Evolutionary conservation across 2,888 invertebrate species (phyloP).

Genomic region (Phragmatobia fuliginosa): DNA sequence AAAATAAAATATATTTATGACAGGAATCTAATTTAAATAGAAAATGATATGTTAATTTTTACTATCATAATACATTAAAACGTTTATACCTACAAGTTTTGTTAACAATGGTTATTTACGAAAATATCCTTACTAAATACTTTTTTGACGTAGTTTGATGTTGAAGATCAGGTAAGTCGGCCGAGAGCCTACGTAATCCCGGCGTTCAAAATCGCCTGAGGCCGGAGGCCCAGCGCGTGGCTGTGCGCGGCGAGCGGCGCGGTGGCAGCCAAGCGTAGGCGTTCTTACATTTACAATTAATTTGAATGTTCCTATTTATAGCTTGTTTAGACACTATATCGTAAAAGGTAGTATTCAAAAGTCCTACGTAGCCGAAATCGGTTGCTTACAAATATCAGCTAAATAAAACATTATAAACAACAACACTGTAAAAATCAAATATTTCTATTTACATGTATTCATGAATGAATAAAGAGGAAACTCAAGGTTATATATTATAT

Average conservation of each 20-base stretch:
- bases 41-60: not conserved
- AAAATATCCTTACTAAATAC: not conserved
- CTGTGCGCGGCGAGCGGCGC: conserved; percentile 25
- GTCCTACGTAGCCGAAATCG: conserved; percentile 45
- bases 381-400: conserved; percentile 25
- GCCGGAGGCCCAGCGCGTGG: conserved; percentile 37
- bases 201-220: conserved; percentile 34
- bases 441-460: conserved; percentile 19
- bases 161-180: conserved; percentile 24
- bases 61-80: not conserved
- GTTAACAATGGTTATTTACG: not conserved
- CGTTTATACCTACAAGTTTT: not conserved
- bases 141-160: not conserved
- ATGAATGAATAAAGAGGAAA: conserved; percentile 6
- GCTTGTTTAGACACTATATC: conserved; percentile 62
- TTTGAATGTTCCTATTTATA: conserved; percentile 77
- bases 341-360: conserved; percentile 65
- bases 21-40: not conserved
- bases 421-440: conserved; percentile 18
- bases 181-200: conserved; percentile 25
- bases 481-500: conserved; percentile 6
- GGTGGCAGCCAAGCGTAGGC: conserved; percentile 61
- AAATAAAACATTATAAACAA: conserved; percentile 32
- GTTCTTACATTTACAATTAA: conserved; percentile 74
- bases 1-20: not conserved